These are phyloP conservation scores for Galaxias olidus DNA, from an alignment of 2,797 vertebrate genomes.

Conservation along the genomic window DNA sequence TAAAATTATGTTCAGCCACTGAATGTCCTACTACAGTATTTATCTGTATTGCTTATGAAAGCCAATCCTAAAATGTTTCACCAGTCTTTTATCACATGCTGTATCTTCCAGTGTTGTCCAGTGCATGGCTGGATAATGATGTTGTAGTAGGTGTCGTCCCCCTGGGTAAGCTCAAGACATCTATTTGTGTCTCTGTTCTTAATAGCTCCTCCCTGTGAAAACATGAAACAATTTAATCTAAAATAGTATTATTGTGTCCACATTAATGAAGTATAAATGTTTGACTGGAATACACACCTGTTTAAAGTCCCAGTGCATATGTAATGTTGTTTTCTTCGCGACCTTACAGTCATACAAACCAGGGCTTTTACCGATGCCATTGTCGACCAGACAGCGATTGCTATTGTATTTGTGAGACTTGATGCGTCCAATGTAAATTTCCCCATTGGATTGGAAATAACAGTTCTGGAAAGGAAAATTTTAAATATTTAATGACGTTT, in stretches of 20 bases:
- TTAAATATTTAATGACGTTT: no score
- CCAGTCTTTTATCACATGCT: slow-evolving; percentile 40
- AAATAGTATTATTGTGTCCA: no score
- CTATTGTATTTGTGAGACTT: slow-evolving; percentile 66
- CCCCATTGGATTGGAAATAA: slow-evolving; percentile 53
- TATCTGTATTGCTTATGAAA: no score
- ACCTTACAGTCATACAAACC: slow-evolving; percentile 53
- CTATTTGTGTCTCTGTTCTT: slow-evolving; percentile 67
- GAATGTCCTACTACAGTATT: no score
- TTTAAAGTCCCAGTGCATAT: slow-evolving; percentile 71
- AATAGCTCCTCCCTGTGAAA: slow-evolving; percentile 58
- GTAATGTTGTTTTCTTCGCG: slow-evolving; percentile 49
- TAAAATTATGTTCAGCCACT: no score
- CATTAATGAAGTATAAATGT: no score
- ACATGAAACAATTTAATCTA: no score
- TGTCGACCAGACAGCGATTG: slow-evolving; percentile 71
- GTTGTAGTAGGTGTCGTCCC: slow-evolving; percentile 2
- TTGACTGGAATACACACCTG: slow-evolving; percentile 49
- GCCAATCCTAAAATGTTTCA: slow-evolving; percentile 10
- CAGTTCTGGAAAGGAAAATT: slow-evolving; percentile 44
- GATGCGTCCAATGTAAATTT: slow-evolving; percentile 65
- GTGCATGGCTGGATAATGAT: slow-evolving; percentile 64
- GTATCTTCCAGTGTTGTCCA: slow-evolving; percentile 67
- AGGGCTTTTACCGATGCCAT: slow-evolving; percentile 40
- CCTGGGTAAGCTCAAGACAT: slow-evolving; percentile 58